A percentile compares a stretch with the other conserved stretches of the same genome.
Evolutionary conservation across 2,113 vertebrate species (phyloP).

Genomic region (Neolamprologus variostigma): DNA sequence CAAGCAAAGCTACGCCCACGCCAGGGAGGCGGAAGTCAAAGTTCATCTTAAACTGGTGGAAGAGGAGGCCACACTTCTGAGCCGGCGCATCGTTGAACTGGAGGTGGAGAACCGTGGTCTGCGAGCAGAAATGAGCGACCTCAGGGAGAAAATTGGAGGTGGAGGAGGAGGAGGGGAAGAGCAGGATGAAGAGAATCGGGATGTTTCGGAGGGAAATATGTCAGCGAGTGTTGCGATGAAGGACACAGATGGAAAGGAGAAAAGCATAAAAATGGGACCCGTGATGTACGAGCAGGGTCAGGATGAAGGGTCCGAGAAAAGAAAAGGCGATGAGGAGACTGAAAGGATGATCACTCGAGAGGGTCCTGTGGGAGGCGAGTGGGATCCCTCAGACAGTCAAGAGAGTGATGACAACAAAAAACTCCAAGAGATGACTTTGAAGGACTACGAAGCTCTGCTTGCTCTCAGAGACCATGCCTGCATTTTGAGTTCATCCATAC

Average conservation of each 20-base stretch:
- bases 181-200: slow-evolving; percentile 17
- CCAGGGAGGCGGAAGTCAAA: slow-evolving; percentile 86
- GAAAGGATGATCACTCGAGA: slow-evolving; percentile 64
- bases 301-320: slow-evolving; percentile 55
- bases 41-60: slow-evolving; percentile 92
- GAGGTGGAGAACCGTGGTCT: slow-evolving; percentile 95
- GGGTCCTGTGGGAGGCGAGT: slow-evolving; percentile 55
- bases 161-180: slow-evolving; percentile 43
- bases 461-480: slow-evolving; percentile 81
- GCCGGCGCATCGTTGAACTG: slow-evolving; percentile 90
- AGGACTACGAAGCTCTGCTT: slow-evolving; percentile 75
- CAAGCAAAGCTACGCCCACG: slow-evolving; percentile 65
- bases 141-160: slow-evolving; percentile 73
- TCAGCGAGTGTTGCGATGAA: neutral
- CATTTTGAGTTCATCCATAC: slow-evolving; percentile 82
- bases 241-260: neutral
- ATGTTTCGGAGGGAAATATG: slow-evolving; percentile 36
- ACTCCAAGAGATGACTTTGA: slow-evolving; percentile 50
- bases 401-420: slow-evolving; percentile 31
- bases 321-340: slow-evolving; percentile 54
- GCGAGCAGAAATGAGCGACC: slow-evolving; percentile 86
- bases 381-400: slow-evolving; percentile 44
- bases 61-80: slow-evolving; percentile 93
- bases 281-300: slow-evolving; percentile 70
- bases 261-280: slow-evolving; percentile 31